These are phyloP conservation scores for Galemys pyrenaicus DNA, from an alignment of 2,113 vertebrate genomes.

Conservation along the genomic window DNA sequence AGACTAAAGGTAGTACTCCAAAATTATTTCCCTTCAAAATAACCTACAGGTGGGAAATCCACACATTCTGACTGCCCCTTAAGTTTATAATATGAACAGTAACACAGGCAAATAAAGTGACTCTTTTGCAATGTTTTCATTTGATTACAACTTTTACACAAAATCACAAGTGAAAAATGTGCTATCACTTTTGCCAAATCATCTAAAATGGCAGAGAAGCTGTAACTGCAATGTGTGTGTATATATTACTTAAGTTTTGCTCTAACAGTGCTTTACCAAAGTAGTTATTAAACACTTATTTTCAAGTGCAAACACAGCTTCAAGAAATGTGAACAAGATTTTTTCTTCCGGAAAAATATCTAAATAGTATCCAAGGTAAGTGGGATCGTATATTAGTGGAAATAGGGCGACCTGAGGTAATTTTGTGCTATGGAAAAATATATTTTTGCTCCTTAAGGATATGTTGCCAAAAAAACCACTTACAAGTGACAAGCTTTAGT, in stretches of 20 bases:
- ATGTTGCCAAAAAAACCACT: neutral
- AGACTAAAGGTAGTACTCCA: neutral
- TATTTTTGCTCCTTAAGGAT: neutral
- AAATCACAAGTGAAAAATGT: neutral
- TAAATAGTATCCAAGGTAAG: neutral
- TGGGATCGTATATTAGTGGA: neutral
- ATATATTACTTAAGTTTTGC: neutral
- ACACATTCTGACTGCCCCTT: neutral
- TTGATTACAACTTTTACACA: neutral
- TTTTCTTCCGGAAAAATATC: neutral
- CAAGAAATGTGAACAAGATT: neutral
- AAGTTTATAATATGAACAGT: neutral
- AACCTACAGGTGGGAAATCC: neutral
- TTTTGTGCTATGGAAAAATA: neutral
- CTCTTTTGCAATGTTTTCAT: neutral
- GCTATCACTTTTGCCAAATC: neutral
- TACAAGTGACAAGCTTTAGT: neutral
- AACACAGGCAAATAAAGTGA: neutral
- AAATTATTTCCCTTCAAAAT: neutral
- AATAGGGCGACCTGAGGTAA: too few relatives aligned
- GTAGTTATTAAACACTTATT: neutral
- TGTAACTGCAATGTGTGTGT: neutral
- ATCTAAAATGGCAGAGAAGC: neutral
- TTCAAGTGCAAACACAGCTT: neutral
- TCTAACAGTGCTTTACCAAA: neutral